Evolutionary conservation across 2,888 invertebrate genomes (phyloP).

Genomic region (Drosophila cracens): DNA sequence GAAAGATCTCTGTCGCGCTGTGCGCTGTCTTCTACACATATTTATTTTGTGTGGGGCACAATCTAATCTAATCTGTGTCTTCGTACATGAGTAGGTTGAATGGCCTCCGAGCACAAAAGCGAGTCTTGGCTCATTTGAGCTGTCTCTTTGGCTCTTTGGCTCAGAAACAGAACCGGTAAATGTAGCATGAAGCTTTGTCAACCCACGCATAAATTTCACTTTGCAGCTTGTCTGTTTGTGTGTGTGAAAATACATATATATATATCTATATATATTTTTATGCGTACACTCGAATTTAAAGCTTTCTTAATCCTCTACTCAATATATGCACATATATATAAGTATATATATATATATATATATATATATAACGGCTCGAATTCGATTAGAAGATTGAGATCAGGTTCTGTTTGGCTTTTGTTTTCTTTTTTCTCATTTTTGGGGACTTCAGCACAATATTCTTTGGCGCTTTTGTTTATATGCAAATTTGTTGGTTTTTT

Average conservation of each 20-base stretch:
- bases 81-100: constrained; percentile 49
- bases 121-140: constrained; percentile 23
- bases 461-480: constrained; percentile 71
- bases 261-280: constrained; percentile 3
- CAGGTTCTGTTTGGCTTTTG: constrained; percentile 55
- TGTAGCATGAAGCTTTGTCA: constrained; percentile 61
- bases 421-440: constrained; percentile 32
- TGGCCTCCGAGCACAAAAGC: constrained; percentile 42
- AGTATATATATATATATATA: neutral
- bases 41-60: constrained; percentile 42
- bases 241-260: neutral
- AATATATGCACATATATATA: constrained; percentile 2
- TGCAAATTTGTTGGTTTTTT: constrained; percentile 68
- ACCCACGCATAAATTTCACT: constrained; percentile 81
- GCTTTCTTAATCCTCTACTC: constrained; percentile 47
- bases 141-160: constrained; percentile 14
- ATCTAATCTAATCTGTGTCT: constrained; percentile 74
- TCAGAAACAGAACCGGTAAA: constrained; percentile 65
- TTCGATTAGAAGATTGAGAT: constrained; percentile 56
- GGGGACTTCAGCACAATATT: constrained; percentile 31
- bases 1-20: constrained; percentile 16
- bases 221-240: constrained; percentile 30
- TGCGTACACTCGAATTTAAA: constrained; percentile 47
- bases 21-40: constrained; percentile 1
- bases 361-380: constrained; percentile 38